Base-by-base conservation (phyloP, 1,140 invertebrate genomes). In the Popillia japonica region DNA sequence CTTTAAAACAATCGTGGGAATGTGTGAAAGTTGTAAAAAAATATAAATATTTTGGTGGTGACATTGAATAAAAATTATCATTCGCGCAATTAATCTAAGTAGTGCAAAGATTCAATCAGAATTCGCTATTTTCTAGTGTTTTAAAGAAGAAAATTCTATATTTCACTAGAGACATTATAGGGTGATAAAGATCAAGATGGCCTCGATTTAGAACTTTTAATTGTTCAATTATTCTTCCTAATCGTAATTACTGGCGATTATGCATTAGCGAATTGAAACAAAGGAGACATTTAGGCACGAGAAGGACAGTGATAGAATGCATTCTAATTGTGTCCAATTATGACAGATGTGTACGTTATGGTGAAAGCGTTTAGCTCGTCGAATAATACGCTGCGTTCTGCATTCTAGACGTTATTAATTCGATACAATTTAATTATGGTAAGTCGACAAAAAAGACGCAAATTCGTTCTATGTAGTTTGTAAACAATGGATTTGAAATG, bases 321-420 rank as follows among this genome's bases (percentile, higher is more conserved):
- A 10, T 27, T 68, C 22, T 68, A 68, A 68, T 68, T 68, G 61
- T 68, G 20, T 27, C 61, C 61, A 68, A 68, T 68, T 68, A 68
- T 27, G 61, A 22, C 11, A 11, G 61, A 68, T 27, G 27, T 34
- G 27, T 68, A 68, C 27, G 61, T 11, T 2, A 68, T 68, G 11
- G 11, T 68, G 61, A 22, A 27, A 68, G 2, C 20, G 27, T 68
- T 68, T 68, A 68, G 22, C 20, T 4, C 61, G 14, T 68, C 6
- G 27, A 68, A 34, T 68, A 68, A 68, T 14, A 68, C 14, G 22
- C 11, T 22, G 61, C 61, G 22, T 55, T 0, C 17, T 7, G 48
- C 48, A n/a, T 17, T 55, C 48, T 55, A 17, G n/a, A 7, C 48
- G 6, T 68, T 68, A 68, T 68, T 20, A 22, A 22, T 17, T 68